A percentile compares a stretch with the other conserved stretches of the same genome.
Evolutionary conservation across 2,888 invertebrate species (phyloP).

Genomic region (Drosophila meridionalis): DNA sequence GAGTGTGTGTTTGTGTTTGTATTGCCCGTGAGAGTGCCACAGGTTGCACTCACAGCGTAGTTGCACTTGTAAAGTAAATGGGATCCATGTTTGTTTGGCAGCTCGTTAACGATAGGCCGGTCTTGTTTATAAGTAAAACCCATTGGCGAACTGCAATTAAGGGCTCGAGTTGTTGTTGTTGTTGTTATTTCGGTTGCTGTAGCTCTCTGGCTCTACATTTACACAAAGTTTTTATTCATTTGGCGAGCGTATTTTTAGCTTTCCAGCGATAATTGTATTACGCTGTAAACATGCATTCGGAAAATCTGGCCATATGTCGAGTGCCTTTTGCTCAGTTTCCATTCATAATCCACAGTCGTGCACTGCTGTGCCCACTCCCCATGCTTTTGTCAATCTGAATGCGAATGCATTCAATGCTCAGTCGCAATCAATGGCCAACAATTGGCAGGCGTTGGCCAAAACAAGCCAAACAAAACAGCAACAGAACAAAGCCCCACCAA

Average conservation of each 20-base stretch:
- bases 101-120: conserved; percentile 35
- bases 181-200: not conserved
- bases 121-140: conserved; percentile 29
- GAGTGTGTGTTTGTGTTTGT: conserved; percentile 11
- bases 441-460: conserved; percentile 57
- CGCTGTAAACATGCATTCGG: conserved; percentile 14
- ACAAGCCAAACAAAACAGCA: conserved; percentile 31
- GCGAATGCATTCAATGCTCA: conserved; percentile 30
- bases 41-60: conserved; percentile 38
- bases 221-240: conserved; percentile 40
- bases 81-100: conserved; percentile 37
- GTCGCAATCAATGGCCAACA: conserved; percentile 42
- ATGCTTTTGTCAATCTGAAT: not conserved
- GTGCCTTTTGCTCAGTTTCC: conserved; percentile 19
- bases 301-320: conserved; percentile 22
- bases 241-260: conserved; percentile 15
- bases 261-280: conserved; percentile 43
- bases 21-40: conserved; percentile 34
- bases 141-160: conserved; percentile 48
- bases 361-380: not conserved
- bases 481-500: conserved; percentile 39
- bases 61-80: conserved; percentile 49
- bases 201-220: conserved; percentile 26
- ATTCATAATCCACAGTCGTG: conserved; percentile 34
- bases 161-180: conserved; percentile 21